Percentiles rank a stretch among this genome's conserved stretches.
Evolutionary conservation across 2,113 vertebrate species (phyloP).

Genomic region (Pteropus alecto): DNA sequence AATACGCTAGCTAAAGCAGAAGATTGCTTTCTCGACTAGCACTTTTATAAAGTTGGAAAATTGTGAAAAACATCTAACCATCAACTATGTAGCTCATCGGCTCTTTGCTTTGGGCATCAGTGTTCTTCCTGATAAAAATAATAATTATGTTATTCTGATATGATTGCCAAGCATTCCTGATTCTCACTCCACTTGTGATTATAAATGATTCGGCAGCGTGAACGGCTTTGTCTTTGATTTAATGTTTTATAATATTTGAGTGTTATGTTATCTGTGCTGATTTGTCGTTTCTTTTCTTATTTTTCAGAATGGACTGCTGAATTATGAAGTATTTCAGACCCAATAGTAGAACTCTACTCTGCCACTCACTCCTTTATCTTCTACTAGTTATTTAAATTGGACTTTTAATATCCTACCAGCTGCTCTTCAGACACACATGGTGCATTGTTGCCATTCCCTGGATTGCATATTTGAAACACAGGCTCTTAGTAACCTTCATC

Average conservation of each 20-base stretch:
- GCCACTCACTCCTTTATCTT: constrained; percentile 82
- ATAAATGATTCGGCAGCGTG: background rate
- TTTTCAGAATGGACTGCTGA: constrained; percentile 87
- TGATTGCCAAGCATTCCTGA: constrained; percentile 21
- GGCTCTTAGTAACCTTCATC: constrained; percentile 86
- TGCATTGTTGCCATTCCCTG: constrained; percentile 97
- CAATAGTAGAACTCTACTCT: constrained; percentile 76
- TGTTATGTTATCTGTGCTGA: constrained; percentile 51
- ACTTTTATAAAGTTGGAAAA: background rate
- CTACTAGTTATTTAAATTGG: constrained; percentile 89
- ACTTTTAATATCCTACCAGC: constrained; percentile 92
- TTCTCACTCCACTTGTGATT: background rate
- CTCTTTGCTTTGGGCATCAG: constrained; percentile 24
- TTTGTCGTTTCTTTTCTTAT: constrained; percentile 42
- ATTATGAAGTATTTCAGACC: constrained; percentile 87
- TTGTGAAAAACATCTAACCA: constrained; percentile 9
- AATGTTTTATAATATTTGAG: constrained; percentile 40
- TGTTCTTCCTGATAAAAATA: constrained; percentile 58
- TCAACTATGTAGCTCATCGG: background rate
- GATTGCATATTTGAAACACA: constrained; percentile 89
- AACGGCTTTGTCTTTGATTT: constrained; percentile 43
- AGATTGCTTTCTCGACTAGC: constrained; percentile 14
- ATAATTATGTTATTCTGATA: constrained; percentile 49
- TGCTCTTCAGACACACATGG: constrained; percentile 97
- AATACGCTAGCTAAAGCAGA: background rate